Evolutionary conservation across 2,888 invertebrate species (phyloP), one percentile per base, ranked within the genome.

Genomic region (Drosophila imparisetae): DNA sequence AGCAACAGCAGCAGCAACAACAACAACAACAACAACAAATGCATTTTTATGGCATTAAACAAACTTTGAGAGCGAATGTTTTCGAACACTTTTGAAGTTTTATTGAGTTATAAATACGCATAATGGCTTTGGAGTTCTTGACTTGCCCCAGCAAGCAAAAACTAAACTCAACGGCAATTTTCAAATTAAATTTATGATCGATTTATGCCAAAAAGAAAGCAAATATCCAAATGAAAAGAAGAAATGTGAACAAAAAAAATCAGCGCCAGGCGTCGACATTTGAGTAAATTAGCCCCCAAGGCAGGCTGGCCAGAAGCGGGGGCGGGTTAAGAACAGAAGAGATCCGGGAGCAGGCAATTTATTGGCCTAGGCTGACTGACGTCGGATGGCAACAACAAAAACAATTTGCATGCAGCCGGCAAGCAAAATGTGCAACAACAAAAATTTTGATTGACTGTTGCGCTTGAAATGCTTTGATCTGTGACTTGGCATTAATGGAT

Each of bases 81-180:
- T 88, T 83, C 80, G 76, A 86, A 86, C 86, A 88, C 89, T 86
- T 86, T 86, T 86, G 86, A 86, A 86, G 86, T 86, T 88, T 86
- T 86, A 86, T 86, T 86, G 84, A 88, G 89, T 88, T 86, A 86
- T 88, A 86, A 86, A 86, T 86, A 86, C 86, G 76, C 84, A 77
- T 77, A 85, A 81, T 82, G 80, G 73, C 86, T 85, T 77, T 76
- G 73, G 78, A 83, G 77, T 78, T 78, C 67, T 38, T 13, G 55
- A 7, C 29, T 70, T 59, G 71, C 55, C 71, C 53, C 38, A 59
- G 58, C 60, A 42, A 38, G n/a, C 36, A 38, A 29, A 57, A 66
- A 21, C 71, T 57, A 58, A 62, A 68, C 73, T 67, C 71, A 45
- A 15, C 45, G 71, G 81, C 81, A 78, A 78, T 86, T 84, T 82